Percentiles rank a stretch among this genome's conserved stretches.
Conservation (phyloP, 1,140 invertebrate genomes). For the Lysiphlebus fabarum region DNA sequence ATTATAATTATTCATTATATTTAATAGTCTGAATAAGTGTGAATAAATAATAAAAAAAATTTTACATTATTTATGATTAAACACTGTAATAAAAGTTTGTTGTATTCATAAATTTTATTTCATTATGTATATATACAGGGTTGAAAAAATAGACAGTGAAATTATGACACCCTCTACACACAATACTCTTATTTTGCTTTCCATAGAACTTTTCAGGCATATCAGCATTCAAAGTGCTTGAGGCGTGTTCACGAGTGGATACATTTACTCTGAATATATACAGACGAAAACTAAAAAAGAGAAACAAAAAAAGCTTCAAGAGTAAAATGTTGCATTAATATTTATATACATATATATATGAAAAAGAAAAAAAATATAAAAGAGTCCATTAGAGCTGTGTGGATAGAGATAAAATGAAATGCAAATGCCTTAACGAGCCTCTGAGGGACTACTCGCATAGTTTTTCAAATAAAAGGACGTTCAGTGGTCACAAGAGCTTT, state of each 20-base stretch:
- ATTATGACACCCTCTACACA: not conserved
- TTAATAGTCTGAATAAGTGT: not conserved
- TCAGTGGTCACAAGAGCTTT: slow-evolving; percentile 45
- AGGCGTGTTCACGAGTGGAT: slow-evolving; percentile 30
- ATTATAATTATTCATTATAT: too few relatives aligned
- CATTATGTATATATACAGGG: slow-evolving; percentile 3
- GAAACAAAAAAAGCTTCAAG: slow-evolving; percentile 53
- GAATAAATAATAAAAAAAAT: too few relatives aligned
- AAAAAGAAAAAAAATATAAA: slow-evolving; percentile 27
- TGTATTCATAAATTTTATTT: slow-evolving; percentile 11
- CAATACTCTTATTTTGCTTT: slow-evolving; percentile 13
- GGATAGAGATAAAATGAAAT: slow-evolving; percentile 48
- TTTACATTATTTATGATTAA: too few relatives aligned
- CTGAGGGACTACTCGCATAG: slow-evolving; percentile 50
- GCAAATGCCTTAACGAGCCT: slow-evolving; percentile 57
- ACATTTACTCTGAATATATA: not conserved
- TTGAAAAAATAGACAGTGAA: not conserved
- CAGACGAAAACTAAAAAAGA: slow-evolving; percentile 42
- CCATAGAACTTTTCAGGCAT: slow-evolving; percentile 23
- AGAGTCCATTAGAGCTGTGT: slow-evolving; percentile 25
- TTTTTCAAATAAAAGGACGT: slow-evolving; percentile 33
- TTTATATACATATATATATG: slow-evolving; percentile 57
- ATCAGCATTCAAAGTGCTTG: slow-evolving; percentile 53
- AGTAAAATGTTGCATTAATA: slow-evolving; percentile 58
- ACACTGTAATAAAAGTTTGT: too few relatives aligned